Percentiles rank a stretch among this genome's conserved stretches.
Evolutionary conservation across 2,888 invertebrate species (phyloP).

Genomic region (Andrena fulva): DNA sequence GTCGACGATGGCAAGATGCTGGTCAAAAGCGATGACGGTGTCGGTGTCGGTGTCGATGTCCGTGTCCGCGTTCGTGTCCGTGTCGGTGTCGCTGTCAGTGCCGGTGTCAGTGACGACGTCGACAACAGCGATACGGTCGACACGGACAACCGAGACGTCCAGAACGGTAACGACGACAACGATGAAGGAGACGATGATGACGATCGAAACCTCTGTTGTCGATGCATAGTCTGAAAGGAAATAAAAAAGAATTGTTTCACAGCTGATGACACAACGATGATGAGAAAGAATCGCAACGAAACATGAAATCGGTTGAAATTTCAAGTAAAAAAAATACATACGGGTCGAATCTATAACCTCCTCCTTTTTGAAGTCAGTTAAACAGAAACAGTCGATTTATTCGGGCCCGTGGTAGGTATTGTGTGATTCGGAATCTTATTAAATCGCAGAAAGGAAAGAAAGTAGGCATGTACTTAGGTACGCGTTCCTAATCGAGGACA

Average conservation of each 20-base stretch:
- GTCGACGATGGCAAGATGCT: conserved; percentile 16
- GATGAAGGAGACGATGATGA: conserved; percentile 47
- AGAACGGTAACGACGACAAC: conserved; percentile 40
- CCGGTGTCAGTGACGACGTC: conserved; percentile 28
- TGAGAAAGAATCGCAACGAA: no score
- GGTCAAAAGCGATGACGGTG: not conserved
- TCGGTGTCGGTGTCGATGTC: not conserved
- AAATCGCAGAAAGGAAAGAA: no score
- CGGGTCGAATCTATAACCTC: no score
- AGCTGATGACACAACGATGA: no score
- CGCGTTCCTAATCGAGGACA: no score
- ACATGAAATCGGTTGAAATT: not conserved
- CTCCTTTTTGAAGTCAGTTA: no score
- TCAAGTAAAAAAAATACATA: no score
- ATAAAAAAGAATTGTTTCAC: not conserved
- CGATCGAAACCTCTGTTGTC: conserved; percentile 74
- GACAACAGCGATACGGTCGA: conserved; percentile 16
- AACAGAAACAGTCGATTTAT: no score
- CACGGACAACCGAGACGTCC: conserved; percentile 24
- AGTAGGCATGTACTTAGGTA: no score
- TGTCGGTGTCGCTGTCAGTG: conserved; percentile 47
- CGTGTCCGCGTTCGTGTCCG: not conserved
- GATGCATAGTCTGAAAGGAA: conserved; percentile 81
- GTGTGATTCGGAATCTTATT: no score
- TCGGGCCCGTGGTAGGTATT: no score